These are phyloP conservation scores for Platysternon megacephalum DNA, from an alignment of 2,113 vertebrate genomes.

Conservation along the genomic window DNA sequence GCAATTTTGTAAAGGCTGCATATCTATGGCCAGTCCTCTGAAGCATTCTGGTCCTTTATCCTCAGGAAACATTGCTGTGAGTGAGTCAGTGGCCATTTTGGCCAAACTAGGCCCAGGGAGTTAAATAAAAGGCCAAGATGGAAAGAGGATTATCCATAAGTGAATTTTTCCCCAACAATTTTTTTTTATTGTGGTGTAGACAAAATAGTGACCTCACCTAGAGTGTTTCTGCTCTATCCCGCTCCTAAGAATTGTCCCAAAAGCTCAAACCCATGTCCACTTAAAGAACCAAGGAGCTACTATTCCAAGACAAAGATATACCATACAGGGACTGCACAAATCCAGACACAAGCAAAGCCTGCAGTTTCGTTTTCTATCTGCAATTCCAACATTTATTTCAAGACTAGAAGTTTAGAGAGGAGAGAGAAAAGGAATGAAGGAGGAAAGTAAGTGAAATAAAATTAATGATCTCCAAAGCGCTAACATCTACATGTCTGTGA, in stretches of 20 bases:
- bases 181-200: background rate
- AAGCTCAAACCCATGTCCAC: background rate
- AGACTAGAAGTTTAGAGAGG: background rate
- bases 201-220: background rate
- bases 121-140: too few species aligned
- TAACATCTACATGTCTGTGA: background rate
- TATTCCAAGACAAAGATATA: background rate
- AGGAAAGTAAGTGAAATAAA: slow-evolving; percentile 8
- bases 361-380: background rate
- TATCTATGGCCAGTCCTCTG: background rate
- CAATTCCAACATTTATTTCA: background rate
- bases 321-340: background rate
- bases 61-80: background rate
- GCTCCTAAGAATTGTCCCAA: background rate
- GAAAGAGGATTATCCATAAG: background rate
- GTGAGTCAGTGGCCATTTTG: background rate
- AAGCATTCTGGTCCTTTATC: background rate
- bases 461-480: background rate
- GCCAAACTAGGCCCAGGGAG: background rate
- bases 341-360: background rate
- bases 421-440: background rate
- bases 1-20: background rate
- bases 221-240: background rate
- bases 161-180: background rate
- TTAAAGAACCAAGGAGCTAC: background rate